These are phyloP conservation scores for Tetramorium alpestre DNA, from an alignment of 1,140 invertebrate genomes.

Conservation along the genomic window DNA sequence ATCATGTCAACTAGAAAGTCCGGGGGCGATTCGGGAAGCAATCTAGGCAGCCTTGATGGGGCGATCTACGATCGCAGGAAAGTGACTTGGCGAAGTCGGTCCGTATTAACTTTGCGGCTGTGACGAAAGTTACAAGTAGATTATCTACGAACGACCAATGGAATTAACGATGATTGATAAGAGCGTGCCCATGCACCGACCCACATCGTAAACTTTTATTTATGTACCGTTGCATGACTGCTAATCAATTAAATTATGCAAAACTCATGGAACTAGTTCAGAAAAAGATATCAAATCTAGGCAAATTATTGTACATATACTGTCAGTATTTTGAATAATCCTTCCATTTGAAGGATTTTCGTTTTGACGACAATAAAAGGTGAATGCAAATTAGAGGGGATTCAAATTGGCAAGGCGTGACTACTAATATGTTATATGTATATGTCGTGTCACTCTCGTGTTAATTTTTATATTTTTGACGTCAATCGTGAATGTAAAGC, in stretches of 20 bases:
- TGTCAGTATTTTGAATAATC: not conserved
- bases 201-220: conserved; percentile 16
- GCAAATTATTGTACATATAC: not conserved
- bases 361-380: not conserved
- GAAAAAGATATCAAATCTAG: not conserved
- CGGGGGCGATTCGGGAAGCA: conserved; percentile 43
- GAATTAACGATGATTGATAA: not conserved
- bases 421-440: not conserved
- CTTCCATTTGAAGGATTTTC: not conserved
- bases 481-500: not conserved
- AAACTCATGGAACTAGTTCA: not conserved
- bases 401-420: conserved; percentile 15
- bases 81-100: conserved; percentile 30
- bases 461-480: not conserved
- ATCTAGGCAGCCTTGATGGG: conserved; percentile 40
- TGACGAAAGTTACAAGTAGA: conserved; percentile 27
- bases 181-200: not conserved
- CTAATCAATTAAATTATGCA: not conserved
- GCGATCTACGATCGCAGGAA: conserved; percentile 8
- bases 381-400: not conserved
- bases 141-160: not conserved
- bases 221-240: conserved; percentile 13
- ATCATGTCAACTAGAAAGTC: conserved; percentile 50
- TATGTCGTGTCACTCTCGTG: not conserved
- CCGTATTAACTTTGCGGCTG: conserved; percentile 4